Evolutionary conservation across 2,113 vertebrate species (phyloP).

Genomic region (Centropus unirufus): DNA sequence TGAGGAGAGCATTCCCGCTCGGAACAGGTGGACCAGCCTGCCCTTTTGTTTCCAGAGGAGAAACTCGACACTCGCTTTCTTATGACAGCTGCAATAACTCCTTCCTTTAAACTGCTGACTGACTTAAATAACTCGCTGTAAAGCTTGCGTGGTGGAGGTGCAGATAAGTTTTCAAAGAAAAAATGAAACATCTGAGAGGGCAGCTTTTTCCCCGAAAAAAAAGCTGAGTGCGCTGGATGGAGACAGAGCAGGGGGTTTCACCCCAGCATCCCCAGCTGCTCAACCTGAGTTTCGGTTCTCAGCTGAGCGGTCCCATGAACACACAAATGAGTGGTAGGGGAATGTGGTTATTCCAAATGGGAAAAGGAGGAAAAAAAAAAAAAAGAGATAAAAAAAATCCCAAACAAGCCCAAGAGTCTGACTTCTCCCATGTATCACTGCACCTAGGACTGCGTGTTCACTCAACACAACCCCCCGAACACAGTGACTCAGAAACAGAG

Average conservation of each 20-base stretch:
- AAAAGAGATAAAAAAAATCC: neutral
- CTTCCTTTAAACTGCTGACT: neutral
- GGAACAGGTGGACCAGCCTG: conserved; percentile 44
- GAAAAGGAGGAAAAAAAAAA: neutral
- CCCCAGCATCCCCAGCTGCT: neutral
- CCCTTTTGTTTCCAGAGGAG: conserved; percentile 38
- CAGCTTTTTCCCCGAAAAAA: neutral
- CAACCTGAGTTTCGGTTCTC: neutral
- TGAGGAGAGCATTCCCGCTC: conserved; percentile 26
- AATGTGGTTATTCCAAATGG: rapidly evolving
- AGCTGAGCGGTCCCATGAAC: neutral
- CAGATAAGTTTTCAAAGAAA: neutral
- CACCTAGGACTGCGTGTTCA: neutral
- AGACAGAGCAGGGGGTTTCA: neutral
- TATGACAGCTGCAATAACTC: conserved; percentile 24
- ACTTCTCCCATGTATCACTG: neutral
- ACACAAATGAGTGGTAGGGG: neutral
- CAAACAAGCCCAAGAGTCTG: neutral
- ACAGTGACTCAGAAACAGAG: neutral
- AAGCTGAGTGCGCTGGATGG: neutral
- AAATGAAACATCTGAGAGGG: neutral
- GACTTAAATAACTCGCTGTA: neutral
- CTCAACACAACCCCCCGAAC: neutral
- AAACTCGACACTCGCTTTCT: neutral
- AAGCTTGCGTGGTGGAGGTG: neutral